Conservation (phyloP, 2,113 vertebrate species). For the Phrynocephalus versicolor region DNA sequence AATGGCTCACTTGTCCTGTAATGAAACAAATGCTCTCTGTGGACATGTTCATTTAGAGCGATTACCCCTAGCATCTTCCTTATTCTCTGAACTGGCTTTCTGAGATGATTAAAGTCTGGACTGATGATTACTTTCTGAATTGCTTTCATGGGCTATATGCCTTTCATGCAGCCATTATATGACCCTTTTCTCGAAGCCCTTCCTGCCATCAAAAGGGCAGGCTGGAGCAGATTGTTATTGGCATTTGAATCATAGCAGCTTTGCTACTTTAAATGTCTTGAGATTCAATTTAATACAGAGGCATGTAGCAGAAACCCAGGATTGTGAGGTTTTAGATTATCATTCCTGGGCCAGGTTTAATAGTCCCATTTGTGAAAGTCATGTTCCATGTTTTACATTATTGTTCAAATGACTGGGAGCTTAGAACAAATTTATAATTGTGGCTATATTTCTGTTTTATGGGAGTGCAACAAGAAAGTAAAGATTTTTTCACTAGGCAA, state of each 20-base stretch:
- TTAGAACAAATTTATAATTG: conserved; percentile 4
- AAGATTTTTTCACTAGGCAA: conserved; percentile 22
- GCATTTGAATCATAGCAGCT: conserved; percentile 40
- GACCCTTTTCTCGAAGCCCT: conserved; percentile 16
- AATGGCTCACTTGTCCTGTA: conserved; percentile 57
- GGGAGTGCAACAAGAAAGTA: background rate
- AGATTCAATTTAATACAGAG: conserved; percentile 31
- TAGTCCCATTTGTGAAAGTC: conserved; percentile 39
- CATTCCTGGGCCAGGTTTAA: conserved; percentile 38
- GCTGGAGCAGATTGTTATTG: conserved; percentile 37
- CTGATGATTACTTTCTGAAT: conserved; percentile 60
- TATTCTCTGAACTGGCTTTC: conserved; percentile 58
- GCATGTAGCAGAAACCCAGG: conserved; percentile 14
- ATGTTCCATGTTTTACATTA: conserved; percentile 32
- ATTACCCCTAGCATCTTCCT: conserved; percentile 61
- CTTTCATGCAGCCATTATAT: conserved; percentile 61
- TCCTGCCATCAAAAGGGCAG: conserved; percentile 23
- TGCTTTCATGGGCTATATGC: conserved; percentile 63
- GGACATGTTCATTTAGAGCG: conserved; percentile 60
- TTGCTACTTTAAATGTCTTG: conserved; percentile 19
- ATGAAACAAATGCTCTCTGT: conserved; percentile 60
- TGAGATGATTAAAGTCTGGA: conserved; percentile 73
- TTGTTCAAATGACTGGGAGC: conserved; percentile 13
- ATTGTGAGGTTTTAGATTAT: background rate
- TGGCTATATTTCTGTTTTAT: conserved; percentile 26